A percentile compares a stretch with the other conserved stretches of the same genome.
phyloP scores from a whole-genome alignment of 2,113 vertebrate genomes.

The Octodon degus region DNA sequence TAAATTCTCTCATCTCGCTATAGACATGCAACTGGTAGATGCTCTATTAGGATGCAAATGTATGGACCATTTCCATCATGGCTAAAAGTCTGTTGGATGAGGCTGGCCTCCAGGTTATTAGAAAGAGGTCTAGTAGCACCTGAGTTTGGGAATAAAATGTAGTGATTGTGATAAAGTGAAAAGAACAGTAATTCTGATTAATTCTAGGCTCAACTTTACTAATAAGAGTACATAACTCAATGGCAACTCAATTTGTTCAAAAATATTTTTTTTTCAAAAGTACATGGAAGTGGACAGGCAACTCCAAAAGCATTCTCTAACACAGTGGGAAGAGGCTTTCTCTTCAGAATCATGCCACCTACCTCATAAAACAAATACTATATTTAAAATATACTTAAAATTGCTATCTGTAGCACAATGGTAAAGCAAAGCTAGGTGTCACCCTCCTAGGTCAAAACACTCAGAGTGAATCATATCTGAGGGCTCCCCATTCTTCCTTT shows the following conservation, averaged over 20 bases:
- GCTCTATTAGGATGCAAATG: not conserved
- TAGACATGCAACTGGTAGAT: not conserved
- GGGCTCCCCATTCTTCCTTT: not conserved
- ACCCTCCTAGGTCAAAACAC: not conserved
- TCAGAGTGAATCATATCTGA: too few species aligned
- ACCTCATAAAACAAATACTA: not conserved
- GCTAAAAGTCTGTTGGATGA: not conserved
- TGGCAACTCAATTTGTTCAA: not conserved
- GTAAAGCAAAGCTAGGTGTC: not conserved
- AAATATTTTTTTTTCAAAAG: not conserved
- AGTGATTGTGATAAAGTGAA: not conserved
- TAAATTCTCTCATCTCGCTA: not conserved
- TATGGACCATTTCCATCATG: not conserved
- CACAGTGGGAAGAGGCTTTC: not conserved
- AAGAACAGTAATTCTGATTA: conserved; percentile 32
- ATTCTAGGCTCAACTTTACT: conserved; percentile 6
- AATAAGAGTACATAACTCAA: not conserved
- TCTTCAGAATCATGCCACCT: not conserved
- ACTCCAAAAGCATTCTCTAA: not conserved
- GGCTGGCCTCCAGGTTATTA: not conserved
- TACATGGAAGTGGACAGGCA: not conserved
- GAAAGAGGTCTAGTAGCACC: not conserved
- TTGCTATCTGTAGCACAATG: not conserved
- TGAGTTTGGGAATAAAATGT: conserved; percentile 17
- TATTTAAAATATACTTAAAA: not conserved